phyloP scores from a whole-genome alignment of 2,113 vertebrate species.

The Cebus imitator region DNA sequence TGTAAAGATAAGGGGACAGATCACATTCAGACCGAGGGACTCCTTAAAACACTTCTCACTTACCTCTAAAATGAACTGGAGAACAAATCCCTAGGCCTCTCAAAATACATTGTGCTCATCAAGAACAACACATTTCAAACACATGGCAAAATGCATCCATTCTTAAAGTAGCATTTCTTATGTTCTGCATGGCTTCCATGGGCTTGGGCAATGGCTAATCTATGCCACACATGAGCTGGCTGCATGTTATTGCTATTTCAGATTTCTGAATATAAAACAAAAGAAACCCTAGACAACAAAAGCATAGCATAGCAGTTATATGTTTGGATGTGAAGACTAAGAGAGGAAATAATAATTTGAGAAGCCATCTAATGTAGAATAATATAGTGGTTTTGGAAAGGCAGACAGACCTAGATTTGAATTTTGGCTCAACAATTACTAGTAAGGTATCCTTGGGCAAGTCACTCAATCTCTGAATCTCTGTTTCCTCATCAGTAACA shows the following conservation, averaged over 20 bases:
- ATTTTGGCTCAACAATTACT: slow-evolving; percentile 6
- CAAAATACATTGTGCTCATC: not conserved
- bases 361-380: not conserved
- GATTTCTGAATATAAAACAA: slow-evolving; percentile 18
- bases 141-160: not conserved
- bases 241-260: not conserved
- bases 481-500: not conserved
- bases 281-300: not conserved
- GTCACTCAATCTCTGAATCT: not conserved
- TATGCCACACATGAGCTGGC: not conserved
- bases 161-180: not conserved
- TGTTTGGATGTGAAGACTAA: not conserved
- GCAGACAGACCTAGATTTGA: slow-evolving; percentile 23
- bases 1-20: not conserved
- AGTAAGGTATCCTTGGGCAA: not conserved
- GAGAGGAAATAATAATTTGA: not conserved
- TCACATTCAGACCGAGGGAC: not conserved
- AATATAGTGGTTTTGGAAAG: not conserved
- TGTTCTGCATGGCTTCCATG: not conserved
- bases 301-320: not conserved
- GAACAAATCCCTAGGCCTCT: not conserved
- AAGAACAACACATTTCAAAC: not conserved
- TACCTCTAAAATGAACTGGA: not conserved
- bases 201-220: not conserved
- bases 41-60: not conserved